Conservation (phyloP, 2,113 vertebrate genomes). For the human (Homo sapiens) region DNA sequence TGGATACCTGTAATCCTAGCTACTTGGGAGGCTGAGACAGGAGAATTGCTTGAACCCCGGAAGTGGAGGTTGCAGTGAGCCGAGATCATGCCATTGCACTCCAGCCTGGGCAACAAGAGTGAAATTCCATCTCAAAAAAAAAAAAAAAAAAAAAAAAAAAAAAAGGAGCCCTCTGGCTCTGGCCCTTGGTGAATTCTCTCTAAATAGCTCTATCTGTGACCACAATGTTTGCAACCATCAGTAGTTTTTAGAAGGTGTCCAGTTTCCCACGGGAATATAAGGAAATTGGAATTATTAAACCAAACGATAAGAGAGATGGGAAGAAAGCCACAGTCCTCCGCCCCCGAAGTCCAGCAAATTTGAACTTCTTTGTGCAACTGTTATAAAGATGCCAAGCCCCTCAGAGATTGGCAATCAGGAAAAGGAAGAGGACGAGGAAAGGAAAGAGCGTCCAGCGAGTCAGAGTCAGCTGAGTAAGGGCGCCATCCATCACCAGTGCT, state of each 20-base stretch:
- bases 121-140: too few species aligned
- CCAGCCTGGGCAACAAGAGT: too few species aligned
- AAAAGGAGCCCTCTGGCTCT: neutral
- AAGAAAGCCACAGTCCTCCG: conserved; percentile 66
- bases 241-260: neutral
- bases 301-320: conserved; percentile 71
- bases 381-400: conserved; percentile 72
- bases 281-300: conserved; percentile 74
- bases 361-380: conserved; percentile 68
- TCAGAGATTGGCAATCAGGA: conserved; percentile 62
- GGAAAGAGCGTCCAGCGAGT: conserved; percentile 72
- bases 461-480: conserved; percentile 51
- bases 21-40: too few species aligned
- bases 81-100: too few species aligned
- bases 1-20: too few species aligned
- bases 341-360: conserved; percentile 52
- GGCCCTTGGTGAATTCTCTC: neutral
- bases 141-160: too few species aligned
- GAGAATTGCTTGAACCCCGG: too few species aligned
- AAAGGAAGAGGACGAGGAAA: conserved; percentile 80
- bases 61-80: too few species aligned
- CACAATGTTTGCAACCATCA: conserved; percentile 4
- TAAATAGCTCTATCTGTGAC: neutral
- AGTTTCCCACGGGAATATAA: conserved; percentile 78
- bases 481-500: conserved; percentile 63